Evolutionary conservation across 2,113 vertebrate species (phyloP).

Genomic region (Fregata magnificens): DNA sequence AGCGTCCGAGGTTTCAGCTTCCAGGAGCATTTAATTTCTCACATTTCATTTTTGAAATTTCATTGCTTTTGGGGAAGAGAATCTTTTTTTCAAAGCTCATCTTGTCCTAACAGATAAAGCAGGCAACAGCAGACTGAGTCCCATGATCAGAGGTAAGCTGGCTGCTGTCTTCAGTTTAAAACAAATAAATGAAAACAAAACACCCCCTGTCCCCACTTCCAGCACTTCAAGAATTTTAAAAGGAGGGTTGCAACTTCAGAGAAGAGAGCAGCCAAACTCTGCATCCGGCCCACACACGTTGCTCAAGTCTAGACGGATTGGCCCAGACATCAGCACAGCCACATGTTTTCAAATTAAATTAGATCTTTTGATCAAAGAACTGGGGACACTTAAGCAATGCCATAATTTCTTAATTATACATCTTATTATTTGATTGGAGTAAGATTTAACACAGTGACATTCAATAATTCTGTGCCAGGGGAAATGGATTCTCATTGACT

Average conservation of each 20-base stretch:
- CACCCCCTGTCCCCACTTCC: background rate
- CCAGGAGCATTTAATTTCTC: background rate
- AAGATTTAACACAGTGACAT: background rate
- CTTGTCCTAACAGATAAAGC: background rate
- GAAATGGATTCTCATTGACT: background rate
- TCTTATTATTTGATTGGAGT: background rate
- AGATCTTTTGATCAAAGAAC: slow-evolving; percentile 64
- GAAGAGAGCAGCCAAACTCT: slow-evolving; percentile 41
- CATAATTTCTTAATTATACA: slow-evolving; percentile 36
- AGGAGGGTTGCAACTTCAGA: slow-evolving; percentile 6
- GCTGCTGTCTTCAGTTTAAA: slow-evolving; percentile 34
- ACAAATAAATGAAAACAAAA: background rate
- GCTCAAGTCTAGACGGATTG: slow-evolving; percentile 43
- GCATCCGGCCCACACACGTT: slow-evolving; percentile 70
- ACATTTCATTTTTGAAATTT: background rate
- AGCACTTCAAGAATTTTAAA: slow-evolving; percentile 58
- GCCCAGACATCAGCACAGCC: slow-evolving; percentile 2
- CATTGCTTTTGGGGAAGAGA: background rate
- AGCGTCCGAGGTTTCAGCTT: background rate
- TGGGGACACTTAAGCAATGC: background rate
- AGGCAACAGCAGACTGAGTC: background rate
- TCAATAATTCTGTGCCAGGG: background rate
- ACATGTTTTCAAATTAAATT: slow-evolving; percentile 65
- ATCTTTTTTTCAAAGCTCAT: background rate
- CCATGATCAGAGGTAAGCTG: background rate